Percentiles rank a stretch among this genome's conserved stretches.
phyloP scores from a whole-genome alignment of 2,113 vertebrate species.

The Esox niger region DNA sequence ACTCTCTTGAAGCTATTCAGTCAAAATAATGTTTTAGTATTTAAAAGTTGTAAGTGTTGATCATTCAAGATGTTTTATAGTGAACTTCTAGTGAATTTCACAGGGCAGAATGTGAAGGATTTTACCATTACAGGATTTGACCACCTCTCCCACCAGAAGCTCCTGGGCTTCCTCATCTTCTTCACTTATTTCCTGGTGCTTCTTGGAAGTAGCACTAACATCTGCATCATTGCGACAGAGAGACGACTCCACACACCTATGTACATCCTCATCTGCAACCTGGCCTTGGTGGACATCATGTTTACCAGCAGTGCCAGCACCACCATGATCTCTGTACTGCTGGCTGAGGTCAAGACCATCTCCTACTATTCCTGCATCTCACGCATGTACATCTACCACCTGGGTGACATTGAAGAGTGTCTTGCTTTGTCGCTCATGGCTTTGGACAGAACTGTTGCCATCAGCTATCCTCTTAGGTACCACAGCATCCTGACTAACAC shows the following conservation, averaged over 20 bases:
- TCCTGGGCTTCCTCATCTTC: conserved; percentile 34
- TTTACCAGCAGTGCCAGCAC: conserved; percentile 21
- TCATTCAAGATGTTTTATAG: no score
- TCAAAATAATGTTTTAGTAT: no score
- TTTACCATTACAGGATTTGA: conserved; percentile 38
- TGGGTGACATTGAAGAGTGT: conserved; percentile 18
- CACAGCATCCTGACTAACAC: conserved; percentile 38
- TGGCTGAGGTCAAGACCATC: conserved; percentile 29
- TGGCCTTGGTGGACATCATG: conserved; percentile 39
- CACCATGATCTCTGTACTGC: conserved; percentile 39
- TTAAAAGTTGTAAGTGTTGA: no score
- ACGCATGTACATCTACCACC: conserved; percentile 35
- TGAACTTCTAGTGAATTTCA: conserved; percentile 8
- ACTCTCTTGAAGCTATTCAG: no score
- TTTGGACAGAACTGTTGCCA: conserved; percentile 36
- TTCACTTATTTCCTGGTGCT: conserved; percentile 31
- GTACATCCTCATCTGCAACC: conserved; percentile 49
- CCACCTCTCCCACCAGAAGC: conserved; percentile 24
- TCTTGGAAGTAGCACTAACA: conserved; percentile 25
- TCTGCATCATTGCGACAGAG: conserved; percentile 34
- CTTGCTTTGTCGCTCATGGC: conserved; percentile 37
- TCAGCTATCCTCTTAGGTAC: conserved; percentile 35
- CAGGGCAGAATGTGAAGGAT: conserved; percentile 11
- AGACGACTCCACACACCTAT: conserved; percentile 42
- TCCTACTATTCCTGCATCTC: conserved; percentile 40